phyloP scores from a whole-genome alignment of 2,113 vertebrate genomes.

The Macquaria australasica region DNA sequence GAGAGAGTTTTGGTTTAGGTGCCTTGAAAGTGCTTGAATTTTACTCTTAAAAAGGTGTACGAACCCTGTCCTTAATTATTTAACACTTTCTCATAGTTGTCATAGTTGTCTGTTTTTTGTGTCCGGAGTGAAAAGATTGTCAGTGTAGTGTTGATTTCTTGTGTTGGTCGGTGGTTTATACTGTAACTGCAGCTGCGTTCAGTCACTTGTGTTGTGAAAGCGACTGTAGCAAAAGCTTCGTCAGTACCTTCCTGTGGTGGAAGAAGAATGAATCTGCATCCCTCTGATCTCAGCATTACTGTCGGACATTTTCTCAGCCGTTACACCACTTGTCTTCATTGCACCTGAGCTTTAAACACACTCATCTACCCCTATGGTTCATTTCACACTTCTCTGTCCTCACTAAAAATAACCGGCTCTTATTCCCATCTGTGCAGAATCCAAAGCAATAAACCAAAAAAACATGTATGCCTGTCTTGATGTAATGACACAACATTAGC shows the following conservation, averaged over 20 bases:
- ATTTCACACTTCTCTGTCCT: not conserved
- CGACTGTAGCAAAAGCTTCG: not conserved
- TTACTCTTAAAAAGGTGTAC: too few species aligned
- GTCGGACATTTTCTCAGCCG: not conserved
- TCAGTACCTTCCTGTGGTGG: not conserved
- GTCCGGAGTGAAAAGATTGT: not conserved
- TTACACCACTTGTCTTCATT: not conserved
- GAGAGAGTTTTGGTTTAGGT: too few species aligned
- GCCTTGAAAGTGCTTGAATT: too few species aligned
- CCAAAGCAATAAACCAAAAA: not conserved
- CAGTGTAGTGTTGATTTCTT: not conserved
- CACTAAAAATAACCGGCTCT: conserved; percentile 10
- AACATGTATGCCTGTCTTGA: not conserved
- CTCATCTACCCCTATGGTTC: not conserved
- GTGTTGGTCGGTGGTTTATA: not conserved
- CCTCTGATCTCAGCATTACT: not conserved
- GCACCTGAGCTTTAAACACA: conserved; percentile 41
- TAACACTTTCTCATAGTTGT: not conserved
- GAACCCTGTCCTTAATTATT: too few species aligned
- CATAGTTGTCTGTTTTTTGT: not conserved
- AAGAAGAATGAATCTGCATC: conserved; percentile 42
- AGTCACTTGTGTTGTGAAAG: not conserved
- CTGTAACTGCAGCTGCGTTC: not conserved
- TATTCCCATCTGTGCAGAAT: conserved; percentile 17
- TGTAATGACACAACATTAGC: conserved; percentile 38